Base-by-base conservation (phyloP, 2,888 invertebrate species). In the Epistrophe eligans region DNA sequence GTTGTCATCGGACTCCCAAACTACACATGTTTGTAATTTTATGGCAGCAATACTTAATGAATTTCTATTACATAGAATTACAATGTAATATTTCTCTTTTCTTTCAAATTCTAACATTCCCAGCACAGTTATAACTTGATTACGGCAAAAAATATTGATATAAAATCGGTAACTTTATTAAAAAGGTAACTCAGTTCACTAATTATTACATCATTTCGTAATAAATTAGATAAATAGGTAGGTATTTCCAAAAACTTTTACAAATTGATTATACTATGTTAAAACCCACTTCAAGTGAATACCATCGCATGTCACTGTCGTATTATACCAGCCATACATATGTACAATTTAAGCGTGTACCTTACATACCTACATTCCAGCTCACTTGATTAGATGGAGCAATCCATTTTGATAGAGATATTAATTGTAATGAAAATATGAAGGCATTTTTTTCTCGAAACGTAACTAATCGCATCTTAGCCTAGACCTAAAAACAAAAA, bases 231-330 rank as follows among this genome's bases (percentile, higher is more conserved):
- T n/a, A 17, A n/a, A 57, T 24, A 24, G 24, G 24, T 24, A 32
- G 32, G 32, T 32, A 32, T 57, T 32, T 35, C n/a, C 10, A 24
- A 55, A 40, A 38, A 17, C 3, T 19, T 19, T 40, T 40, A 19
- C 40, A 74, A 73, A 28, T 8, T 43, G 15, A 66, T 67, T 57
- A 32, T 6, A 13, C 13, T 52, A 35, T 9, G 24, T 17, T 40
- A 50, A 45, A 60, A 11, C 43, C 60, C 32, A 60, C 60, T 74
- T 52, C 43, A 43, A 35, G 13, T 15, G 40, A 40, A 60, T n/a
- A 66, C 17, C 40, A 43, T 64, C 24, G n/a, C 15, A 43, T 45
- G 62, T 64, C 64, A 71, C 57, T 55, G 28, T 28, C 28, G 15
- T 32, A 32, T 32, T 35, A 35, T 55, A 2, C 28, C 7, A 9